Percentiles rank a stretch among this genome's conserved stretches.
These are phyloP conservation scores for Sebastes oblongus DNA, from an alignment of 2,797 vertebrate species.

Conservation along the genomic window DNA sequence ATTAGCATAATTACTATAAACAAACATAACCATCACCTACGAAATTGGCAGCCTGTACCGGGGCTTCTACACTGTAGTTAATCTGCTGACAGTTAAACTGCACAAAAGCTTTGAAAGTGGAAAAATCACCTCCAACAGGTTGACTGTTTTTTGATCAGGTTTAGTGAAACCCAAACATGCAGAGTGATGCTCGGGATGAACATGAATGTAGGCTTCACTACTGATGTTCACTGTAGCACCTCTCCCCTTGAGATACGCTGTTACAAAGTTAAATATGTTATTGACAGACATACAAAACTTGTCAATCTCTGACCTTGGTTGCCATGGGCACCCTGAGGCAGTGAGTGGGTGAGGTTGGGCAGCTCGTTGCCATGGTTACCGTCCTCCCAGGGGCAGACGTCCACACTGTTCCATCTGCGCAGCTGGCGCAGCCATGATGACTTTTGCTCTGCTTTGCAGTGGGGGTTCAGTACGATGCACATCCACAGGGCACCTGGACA, in stretches of 20 bases:
- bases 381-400: constrained; percentile 99
- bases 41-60: constrained; percentile 27
- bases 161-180: background rate
- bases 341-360: constrained; percentile 97
- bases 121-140: background rate
- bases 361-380: constrained; percentile 98
- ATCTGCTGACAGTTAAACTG: constrained; percentile 7
- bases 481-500: constrained; percentile 94
- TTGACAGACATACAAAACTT: constrained; percentile 46
- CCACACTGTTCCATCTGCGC: constrained; percentile 97
- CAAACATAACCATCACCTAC: constrained; percentile 12
- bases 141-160: background rate
- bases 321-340: constrained; percentile 97
- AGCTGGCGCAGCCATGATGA: constrained; percentile 95
- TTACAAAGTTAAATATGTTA: constrained; percentile 27
- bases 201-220: background rate
- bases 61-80: background rate
- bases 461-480: constrained; percentile 94
- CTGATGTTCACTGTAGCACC: background rate
- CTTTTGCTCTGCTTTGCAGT: constrained; percentile 98
- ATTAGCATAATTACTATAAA: constrained; percentile 38
- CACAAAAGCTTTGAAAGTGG: background rate
- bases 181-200: background rate
- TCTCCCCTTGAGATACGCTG: constrained; percentile 6
- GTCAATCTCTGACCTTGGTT: constrained; percentile 91